These are phyloP conservation scores for Euproctis similis DNA, from an alignment of 2,888 invertebrate genomes.

Conservation along the genomic window DNA sequence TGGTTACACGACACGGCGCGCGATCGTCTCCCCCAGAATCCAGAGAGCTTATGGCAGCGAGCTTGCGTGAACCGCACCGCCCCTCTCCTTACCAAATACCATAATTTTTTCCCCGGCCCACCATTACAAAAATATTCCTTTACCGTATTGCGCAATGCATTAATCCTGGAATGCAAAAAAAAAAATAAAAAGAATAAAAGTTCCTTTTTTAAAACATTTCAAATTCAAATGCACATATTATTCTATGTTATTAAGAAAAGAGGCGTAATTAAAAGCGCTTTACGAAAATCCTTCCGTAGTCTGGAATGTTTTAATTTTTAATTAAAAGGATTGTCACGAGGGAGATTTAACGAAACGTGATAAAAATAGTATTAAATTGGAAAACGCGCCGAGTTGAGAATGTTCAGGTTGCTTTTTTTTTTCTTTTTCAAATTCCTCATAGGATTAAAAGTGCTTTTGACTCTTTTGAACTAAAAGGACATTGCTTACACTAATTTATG, in stretches of 20 bases:
- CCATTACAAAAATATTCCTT: conserved; percentile 60
- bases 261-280: conserved; percentile 27
- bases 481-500: too few relatives aligned
- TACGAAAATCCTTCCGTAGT: conserved; percentile 23
- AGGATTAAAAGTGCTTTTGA: too few relatives aligned
- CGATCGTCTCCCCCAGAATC: conserved; percentile 34
- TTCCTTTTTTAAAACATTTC: conserved; percentile 1
- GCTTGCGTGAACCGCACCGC: conserved; percentile 32
- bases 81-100: conserved; percentile 28
- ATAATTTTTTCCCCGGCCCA: conserved; percentile 40
- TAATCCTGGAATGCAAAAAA: conserved; percentile 26
- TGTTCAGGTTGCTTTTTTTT: too few relatives aligned
- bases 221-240: conserved; percentile 13
- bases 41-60: conserved; percentile 43
- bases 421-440: too few relatives aligned
- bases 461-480: too few relatives aligned
- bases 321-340: conserved; percentile 41
- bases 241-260: conserved; percentile 26
- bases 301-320: conserved; percentile 35
- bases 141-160: conserved; percentile 62
- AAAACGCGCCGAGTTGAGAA: too few relatives aligned
- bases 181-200: neutral
- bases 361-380: conserved; percentile 35
- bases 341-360: conserved; percentile 31
- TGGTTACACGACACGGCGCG: conserved; percentile 23